Percentiles rank a stretch among this genome's conserved stretches.
Conservation (phyloP, 2,113 vertebrate genomes). For the Strigops habroptila region DNA sequence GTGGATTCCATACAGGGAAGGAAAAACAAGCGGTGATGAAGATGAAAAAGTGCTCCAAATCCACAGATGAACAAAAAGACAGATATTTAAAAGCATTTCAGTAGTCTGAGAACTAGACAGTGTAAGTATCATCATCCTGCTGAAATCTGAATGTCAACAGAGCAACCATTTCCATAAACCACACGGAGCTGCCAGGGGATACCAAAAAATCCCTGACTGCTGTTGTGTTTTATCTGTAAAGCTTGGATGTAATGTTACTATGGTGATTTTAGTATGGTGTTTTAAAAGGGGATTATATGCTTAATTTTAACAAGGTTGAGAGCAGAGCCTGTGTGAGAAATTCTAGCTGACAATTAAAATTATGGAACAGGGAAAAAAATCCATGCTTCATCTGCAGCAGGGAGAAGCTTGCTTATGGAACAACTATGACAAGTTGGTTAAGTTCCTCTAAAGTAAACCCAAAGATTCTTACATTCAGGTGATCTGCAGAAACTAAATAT, state of each 20-base stretch:
- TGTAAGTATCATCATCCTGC: conserved; percentile 43
- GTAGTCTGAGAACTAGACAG: conserved; percentile 41
- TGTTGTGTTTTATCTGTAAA: conserved; percentile 68
- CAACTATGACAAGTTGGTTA: conserved; percentile 27
- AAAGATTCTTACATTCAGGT: not conserved
- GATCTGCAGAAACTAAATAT: not conserved
- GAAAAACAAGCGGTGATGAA: conserved; percentile 25
- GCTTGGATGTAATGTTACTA: conserved; percentile 74
- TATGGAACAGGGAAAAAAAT: not conserved
- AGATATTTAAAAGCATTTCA: conserved; percentile 50
- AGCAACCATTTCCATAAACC: conserved; percentile 64
- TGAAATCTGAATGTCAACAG: conserved; percentile 37
- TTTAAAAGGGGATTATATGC: conserved; percentile 77
- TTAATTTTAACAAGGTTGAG: conserved; percentile 79
- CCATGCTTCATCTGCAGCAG: conserved; percentile 13
- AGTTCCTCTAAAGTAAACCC: not conserved
- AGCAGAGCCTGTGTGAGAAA: conserved; percentile 68
- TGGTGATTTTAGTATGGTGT: conserved; percentile 71
- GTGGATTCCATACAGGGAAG: not conserved
- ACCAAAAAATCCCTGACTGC: conserved; percentile 53
- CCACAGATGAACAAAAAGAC: conserved; percentile 48
- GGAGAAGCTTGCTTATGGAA: conserved; percentile 47
- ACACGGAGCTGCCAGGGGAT: conserved; percentile 58
- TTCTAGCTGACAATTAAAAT: conserved; percentile 68
- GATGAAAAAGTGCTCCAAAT: not conserved